Conservation (phyloP, 2,797 vertebrate genomes). For the Chelon labrosus region DNA sequence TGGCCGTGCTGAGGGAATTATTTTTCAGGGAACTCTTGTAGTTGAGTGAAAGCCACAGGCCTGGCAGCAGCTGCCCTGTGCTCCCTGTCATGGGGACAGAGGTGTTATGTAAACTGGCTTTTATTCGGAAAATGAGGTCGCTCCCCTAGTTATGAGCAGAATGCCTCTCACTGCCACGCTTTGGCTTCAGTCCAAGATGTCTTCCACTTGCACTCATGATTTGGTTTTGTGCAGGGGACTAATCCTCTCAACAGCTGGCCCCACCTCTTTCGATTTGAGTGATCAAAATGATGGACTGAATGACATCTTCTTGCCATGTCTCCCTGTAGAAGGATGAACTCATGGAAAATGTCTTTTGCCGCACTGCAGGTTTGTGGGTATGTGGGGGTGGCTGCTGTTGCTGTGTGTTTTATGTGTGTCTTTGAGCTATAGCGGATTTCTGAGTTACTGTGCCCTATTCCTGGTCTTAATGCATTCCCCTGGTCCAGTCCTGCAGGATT, state of each 20-base stretch:
- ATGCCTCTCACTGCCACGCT: slow-evolving; percentile 68
- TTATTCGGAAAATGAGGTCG: slow-evolving; percentile 82
- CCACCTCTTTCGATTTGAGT: slow-evolving; percentile 47
- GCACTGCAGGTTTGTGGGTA: slow-evolving; percentile 72
- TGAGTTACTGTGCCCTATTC: slow-evolving; percentile 45
- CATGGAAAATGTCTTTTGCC: slow-evolving; percentile 77
- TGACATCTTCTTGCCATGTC: slow-evolving; percentile 46
- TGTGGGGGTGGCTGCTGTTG: slow-evolving; percentile 49
- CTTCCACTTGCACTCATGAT: slow-evolving; percentile 73
- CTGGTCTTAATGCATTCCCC: slow-evolving; percentile 36
- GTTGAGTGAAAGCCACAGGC: slow-evolving; percentile 67
- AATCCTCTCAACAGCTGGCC: slow-evolving; percentile 59
- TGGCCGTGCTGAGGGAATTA: slow-evolving; percentile 46
- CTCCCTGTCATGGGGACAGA: slow-evolving; percentile 76
- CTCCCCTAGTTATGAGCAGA: slow-evolving; percentile 80
- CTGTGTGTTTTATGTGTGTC: slow-evolving; percentile 41
- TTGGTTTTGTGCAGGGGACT: slow-evolving; percentile 58
- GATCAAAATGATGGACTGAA: slow-evolving; percentile 66
- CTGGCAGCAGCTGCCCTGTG: slow-evolving; percentile 73
- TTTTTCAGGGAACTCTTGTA: slow-evolving; percentile 65
- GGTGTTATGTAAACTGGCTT: slow-evolving; percentile 84
- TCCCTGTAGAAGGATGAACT: slow-evolving; percentile 71
- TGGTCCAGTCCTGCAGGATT: slow-evolving; percentile 30
- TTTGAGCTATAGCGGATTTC: slow-evolving; percentile 28
- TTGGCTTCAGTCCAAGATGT: slow-evolving; percentile 75